Evolutionary conservation across 2,113 vertebrate species (phyloP).

Genomic region (Apistogramma diplotaenia): DNA sequence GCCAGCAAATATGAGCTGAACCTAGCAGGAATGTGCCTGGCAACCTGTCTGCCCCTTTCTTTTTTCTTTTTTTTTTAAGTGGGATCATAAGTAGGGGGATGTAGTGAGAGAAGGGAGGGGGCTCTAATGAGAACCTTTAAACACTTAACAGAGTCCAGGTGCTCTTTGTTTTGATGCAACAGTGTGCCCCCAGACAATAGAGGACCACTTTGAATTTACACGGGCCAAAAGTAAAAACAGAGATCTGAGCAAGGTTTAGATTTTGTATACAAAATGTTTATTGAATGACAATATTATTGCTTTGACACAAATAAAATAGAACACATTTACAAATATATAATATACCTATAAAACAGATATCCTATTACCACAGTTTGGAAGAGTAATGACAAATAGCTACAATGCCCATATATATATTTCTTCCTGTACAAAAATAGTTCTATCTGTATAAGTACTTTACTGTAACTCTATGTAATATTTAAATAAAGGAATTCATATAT

Average conservation of each 20-base stretch:
- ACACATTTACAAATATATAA: conserved; percentile 82
- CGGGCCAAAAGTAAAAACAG: conserved; percentile 23
- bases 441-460: conserved; percentile 82
- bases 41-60: conserved; percentile 60
- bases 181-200: conserved; percentile 42
- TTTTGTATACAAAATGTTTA: conserved; percentile 81
- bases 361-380: conserved; percentile 77
- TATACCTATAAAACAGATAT: conserved; percentile 75
- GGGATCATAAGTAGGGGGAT: conserved; percentile 58
- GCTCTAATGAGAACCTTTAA: conserved; percentile 68
- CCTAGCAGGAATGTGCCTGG: conserved; percentile 67
- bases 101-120: conserved; percentile 35
- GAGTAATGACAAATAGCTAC: conserved; percentile 81
- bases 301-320: conserved; percentile 83
- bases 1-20: conserved; percentile 65
- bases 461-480: conserved; percentile 85
- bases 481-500: conserved; percentile 88
- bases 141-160: conserved; percentile 70
- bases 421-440: conserved; percentile 97
- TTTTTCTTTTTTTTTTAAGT: conserved; percentile 2
- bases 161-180: conserved; percentile 42
- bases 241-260: conserved; percentile 42
- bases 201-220: conserved; percentile 42
- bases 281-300: conserved; percentile 81
- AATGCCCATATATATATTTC: conserved; percentile 93